Percentiles rank a stretch among this genome's conserved stretches.
phyloP scores from a whole-genome alignment of 2,113 vertebrate genomes.

The Thunnus thynnus region DNA sequence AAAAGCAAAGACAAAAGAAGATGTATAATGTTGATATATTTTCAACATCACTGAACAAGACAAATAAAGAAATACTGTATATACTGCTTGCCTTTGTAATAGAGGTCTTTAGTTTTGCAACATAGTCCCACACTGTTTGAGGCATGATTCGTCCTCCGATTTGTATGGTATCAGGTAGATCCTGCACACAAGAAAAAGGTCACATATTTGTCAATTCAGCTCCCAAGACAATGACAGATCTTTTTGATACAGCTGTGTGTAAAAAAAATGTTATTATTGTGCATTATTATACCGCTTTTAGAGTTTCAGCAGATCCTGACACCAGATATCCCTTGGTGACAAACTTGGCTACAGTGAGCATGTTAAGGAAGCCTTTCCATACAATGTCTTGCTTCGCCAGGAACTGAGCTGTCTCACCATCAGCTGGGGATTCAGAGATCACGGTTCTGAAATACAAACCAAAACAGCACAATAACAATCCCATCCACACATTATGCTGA shows the following conservation, averaged over 20 bases:
- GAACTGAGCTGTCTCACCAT: constrained; percentile 89
- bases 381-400: constrained; percentile 90
- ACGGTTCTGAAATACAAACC: constrained; percentile 74
- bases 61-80: not conserved
- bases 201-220: not conserved
- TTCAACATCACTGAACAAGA: not conserved
- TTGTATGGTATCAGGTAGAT: constrained; percentile 96
- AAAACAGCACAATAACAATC: constrained; percentile 37
- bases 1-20: constrained; percentile 47
- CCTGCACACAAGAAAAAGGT: constrained; percentile 83
- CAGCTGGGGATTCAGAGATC: constrained; percentile 83
- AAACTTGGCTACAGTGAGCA: constrained; percentile 97
- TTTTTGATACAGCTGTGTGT: not conserved
- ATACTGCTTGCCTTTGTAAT: constrained; percentile 90
- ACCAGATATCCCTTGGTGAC: constrained; percentile 96
- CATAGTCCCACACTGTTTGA: constrained; percentile 98
- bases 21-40: not conserved
- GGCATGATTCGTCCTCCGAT: constrained; percentile 96
- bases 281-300: constrained; percentile 89
- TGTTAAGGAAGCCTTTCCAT: constrained; percentile 99
- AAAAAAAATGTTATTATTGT: not conserved
- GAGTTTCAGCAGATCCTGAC: constrained; percentile 91
- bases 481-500: not conserved
- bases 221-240: not conserved
- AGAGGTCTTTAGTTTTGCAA: constrained; percentile 95